Evolutionary conservation across 2,113 vertebrate genomes (phyloP).

Genomic region (Desmodus rotundus): DNA sequence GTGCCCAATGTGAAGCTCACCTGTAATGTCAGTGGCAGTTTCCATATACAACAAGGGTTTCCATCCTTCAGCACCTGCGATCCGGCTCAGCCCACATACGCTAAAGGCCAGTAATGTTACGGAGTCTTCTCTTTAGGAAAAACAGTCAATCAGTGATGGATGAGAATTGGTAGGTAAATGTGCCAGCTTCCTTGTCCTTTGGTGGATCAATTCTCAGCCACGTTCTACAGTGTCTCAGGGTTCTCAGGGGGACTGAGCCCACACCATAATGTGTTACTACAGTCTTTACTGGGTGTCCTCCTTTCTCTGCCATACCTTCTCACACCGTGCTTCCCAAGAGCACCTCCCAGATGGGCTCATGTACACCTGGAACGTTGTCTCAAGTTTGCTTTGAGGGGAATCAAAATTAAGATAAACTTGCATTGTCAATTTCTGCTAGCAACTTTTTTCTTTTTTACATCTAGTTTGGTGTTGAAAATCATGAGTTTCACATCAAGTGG

Average conservation of each 20-base stretch:
- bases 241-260: not conserved
- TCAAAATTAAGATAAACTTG: not conserved
- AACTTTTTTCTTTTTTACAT: not conserved
- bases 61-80: not conserved
- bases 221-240: not conserved
- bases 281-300: not conserved
- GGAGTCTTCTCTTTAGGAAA: not conserved
- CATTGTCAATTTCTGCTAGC: not conserved
- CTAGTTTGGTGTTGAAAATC: not conserved
- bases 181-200: not conserved
- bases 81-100: not conserved
- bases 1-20: not conserved
- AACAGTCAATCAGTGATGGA: rapidly evolving
- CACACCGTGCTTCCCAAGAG: not conserved
- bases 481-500: not conserved
- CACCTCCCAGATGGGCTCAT: not conserved
- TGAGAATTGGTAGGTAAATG: not conserved
- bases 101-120: not conserved
- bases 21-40: not conserved
- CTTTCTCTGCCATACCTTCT: not conserved
- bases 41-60: not conserved
- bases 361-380: not conserved
- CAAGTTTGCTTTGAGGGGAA: not conserved
- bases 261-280: no score
- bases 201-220: not conserved